Evolutionary conservation across 2,113 vertebrate genomes (phyloP), one percentile per base, ranked within the genome.

Genomic region (Epinephelus lanceolatus): DNA sequence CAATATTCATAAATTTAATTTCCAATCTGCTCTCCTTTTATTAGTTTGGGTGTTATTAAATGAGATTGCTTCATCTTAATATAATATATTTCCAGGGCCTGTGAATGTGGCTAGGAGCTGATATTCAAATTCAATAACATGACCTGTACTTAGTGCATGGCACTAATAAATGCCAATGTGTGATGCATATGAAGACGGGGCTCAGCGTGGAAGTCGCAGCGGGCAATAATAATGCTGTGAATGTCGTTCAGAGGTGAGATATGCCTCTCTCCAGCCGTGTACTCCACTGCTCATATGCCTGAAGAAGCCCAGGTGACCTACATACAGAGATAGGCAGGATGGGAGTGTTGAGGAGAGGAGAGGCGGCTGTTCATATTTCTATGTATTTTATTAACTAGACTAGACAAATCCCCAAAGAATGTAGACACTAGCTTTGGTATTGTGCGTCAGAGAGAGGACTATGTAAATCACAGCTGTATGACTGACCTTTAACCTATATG

Each of bases 111-210:
- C 98, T 97, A 95, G 95, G 84, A 97, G 97, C 96, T 97, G 97
- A 97, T 99, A 98, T 98, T 99, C 97, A 99, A 98, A 99, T 99
- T 97, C 97, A 99, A 99, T 99, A 99, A 99, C 97, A 98, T 97
- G 97, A 96, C 97, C 98, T 96, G 96, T 97, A 97, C 97, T 98
- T 95, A 97, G 97, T 97, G 97, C 97, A 96, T 96, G 95, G 92
- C 96, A 97, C 97, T 98, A 98, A 99, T 99, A 99, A 99, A 98
- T 97, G 98, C 96, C 97, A 97, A 91, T 94, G 95, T 96, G 95
- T 97, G 97, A 97, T 98, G 97, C 98, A 98, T 98, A 98, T 97
- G 96, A 96, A 94, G 96, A 95, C 93, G 91, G 93, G 94, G 96
- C 96, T 96, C 97, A 96, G 94, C 84, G 94, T 95, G 78, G 85